Percentiles rank a stretch among this genome's conserved stretches.
These are phyloP conservation scores for Helicoverpa zea DNA, from an alignment of 1,140 invertebrate species.

Conservation along the genomic window DNA sequence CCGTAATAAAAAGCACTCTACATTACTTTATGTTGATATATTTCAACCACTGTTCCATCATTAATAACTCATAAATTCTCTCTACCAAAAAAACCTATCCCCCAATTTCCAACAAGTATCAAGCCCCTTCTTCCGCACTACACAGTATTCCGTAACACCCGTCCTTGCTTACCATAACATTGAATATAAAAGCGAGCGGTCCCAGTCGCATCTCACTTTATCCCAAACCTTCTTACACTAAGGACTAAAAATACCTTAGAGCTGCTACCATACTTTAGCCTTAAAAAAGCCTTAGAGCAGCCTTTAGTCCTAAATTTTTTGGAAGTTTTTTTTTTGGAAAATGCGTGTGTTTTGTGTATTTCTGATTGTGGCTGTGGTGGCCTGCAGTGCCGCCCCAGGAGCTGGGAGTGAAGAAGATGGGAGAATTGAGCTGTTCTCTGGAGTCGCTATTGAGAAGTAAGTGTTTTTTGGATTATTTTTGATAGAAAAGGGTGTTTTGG, in stretches of 20 bases:
- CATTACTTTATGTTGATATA: too few relatives aligned
- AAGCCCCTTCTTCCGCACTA: conserved; percentile 55
- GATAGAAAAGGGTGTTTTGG: not conserved
- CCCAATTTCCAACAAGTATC: conserved; percentile 59
- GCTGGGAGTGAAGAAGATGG: conserved; percentile 66
- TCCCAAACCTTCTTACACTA: conserved; percentile 58
- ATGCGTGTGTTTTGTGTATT: conserved; percentile 77
- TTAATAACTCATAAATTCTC: too few relatives aligned
- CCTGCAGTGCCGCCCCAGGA: conserved; percentile 69
- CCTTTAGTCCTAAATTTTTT: not conserved
- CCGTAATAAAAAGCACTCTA: too few relatives aligned
- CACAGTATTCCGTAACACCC: conserved; percentile 54
- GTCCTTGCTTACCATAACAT: conserved; percentile 41
- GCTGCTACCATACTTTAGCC: not conserved
- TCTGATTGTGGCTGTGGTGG: conserved; percentile 65
- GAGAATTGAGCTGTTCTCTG: conserved; percentile 76
- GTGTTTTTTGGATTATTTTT: conserved; percentile 48
- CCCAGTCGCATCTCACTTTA: conserved; percentile 71
- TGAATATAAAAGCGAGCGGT: conserved; percentile 70
- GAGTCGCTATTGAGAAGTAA: conserved; percentile 82
- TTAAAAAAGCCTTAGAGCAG: not conserved
- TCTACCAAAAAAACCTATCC: not conserved
- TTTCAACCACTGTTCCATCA: too few relatives aligned
- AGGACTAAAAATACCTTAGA: conserved; percentile 20
- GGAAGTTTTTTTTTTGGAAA: conserved; percentile 51